Conservation (phyloP, 2,113 vertebrate species). For the Mesoclemmys tuberculata region DNA sequence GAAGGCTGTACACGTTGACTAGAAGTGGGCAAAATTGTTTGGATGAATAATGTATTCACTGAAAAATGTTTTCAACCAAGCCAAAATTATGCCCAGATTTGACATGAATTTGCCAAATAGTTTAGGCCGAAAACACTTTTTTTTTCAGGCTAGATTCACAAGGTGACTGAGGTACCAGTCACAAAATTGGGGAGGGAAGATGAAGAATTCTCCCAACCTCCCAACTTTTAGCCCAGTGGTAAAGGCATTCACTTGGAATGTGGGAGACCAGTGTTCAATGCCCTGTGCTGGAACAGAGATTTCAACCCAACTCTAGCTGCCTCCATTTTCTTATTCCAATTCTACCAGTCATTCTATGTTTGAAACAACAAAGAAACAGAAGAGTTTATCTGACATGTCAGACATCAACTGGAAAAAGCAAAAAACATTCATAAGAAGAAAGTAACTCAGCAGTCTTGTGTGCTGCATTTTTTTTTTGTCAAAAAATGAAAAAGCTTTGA, state of each 20-base stretch:
- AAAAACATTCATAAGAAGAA: neutral
- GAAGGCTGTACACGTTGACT: neutral
- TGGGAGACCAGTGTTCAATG: neutral
- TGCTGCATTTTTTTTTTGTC: neutral
- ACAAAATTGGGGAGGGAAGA: no score
- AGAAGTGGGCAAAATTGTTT: no score
- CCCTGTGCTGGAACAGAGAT: neutral
- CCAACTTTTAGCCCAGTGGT: neutral
- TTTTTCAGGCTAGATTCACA: no score
- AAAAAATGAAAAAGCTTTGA: neutral
- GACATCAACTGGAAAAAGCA: neutral
- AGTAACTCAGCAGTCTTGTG: neutral
- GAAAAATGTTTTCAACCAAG: no score
- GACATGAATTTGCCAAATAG: no score
- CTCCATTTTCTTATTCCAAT: neutral
- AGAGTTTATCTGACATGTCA: neutral
- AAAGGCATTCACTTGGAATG: neutral
- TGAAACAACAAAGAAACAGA: rapidly evolving
- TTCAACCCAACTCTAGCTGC: neutral
- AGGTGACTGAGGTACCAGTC: no score
- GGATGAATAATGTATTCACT: no score
- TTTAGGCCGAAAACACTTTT: no score
- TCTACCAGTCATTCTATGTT: neutral
- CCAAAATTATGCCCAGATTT: no score
- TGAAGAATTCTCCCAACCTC: no score